Evolutionary conservation across 2,888 invertebrate genomes (phyloP), one percentile per base, ranked within the genome.

Genomic region (Abrostola tripartita): DNA sequence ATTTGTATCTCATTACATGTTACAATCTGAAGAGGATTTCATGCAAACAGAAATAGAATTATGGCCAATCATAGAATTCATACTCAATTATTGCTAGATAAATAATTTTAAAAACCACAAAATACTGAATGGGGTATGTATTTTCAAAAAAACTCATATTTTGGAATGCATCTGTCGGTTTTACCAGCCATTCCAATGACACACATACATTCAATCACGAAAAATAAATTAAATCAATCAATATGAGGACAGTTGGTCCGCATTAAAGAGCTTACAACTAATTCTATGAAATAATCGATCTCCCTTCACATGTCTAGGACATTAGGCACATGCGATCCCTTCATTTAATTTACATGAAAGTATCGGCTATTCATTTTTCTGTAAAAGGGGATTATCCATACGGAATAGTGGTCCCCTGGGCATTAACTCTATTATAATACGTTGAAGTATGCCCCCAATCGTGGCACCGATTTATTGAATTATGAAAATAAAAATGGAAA

Each of bases 331-430:
- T 82, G 83, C 85, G 86, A 86, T 87, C 91, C 92, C 88, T 87
- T 86, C 88, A 89, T 91, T 92, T 90, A 88, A 94, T 93, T 92
- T 92, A 92, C 92, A 93, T 93, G 90, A 93, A 89, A 90, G 90
- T 89, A 83, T 83, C 74, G 78, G 82, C 88, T 78, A 91, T 91
- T 90, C 88, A 88, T 92, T 92, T 93, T 93, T 93, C 89, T 92
- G 88, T 93, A 89, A 90, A 91, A 89, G 90, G 90, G 90, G 92
- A 91, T 93, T 93, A 93, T 90, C 88, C 82, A 78, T 84, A 86
- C 88, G 90, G 88, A 92, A 88, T 90, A 91, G 89, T 87, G 87
- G 87, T 90, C 93, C 90, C 90, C 52, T 59, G 88, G 84, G 92
- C 75, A 88, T 92, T 90, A 86, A 82, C 81, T 85, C 85, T 83